phyloP scores from a whole-genome alignment of 2,888 invertebrate genomes.

The Drosophila eohydei region DNA sequence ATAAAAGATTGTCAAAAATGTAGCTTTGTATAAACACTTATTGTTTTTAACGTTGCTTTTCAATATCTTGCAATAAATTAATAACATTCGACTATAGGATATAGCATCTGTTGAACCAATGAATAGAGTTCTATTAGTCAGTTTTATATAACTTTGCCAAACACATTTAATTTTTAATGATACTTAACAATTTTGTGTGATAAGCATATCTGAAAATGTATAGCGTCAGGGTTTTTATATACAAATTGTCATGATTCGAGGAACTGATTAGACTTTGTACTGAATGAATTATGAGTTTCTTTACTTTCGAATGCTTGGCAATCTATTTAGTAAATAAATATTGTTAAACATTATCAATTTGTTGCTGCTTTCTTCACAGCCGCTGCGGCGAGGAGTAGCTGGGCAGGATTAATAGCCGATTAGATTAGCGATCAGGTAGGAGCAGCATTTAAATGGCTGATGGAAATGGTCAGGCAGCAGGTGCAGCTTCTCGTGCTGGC shows the following conservation, averaged over 20 bases:
- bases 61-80: not conserved
- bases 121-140: no score
- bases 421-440: slow-evolving; percentile 40
- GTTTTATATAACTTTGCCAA: no score
- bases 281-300: not conserved
- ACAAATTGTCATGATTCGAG: not conserved
- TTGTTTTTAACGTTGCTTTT: no score
- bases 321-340: slow-evolving; percentile 18
- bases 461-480: slow-evolving; percentile 80
- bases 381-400: slow-evolving; percentile 18
- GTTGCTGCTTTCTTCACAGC: slow-evolving; percentile 11
- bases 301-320: slow-evolving; percentile 11
- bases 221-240: not conserved
- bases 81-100: not conserved
- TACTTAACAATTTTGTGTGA: no score
- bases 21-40: not conserved
- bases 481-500: slow-evolving; percentile 77
- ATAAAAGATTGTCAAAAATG: not conserved
- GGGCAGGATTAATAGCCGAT: slow-evolving; percentile 37
- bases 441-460: slow-evolving; percentile 79
- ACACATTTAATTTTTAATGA: no score
- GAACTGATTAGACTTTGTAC: not conserved
- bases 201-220: not conserved
- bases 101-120: not conserved
- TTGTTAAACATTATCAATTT: slow-evolving; percentile 7